Evolutionary conservation across 1,140 invertebrate genomes (phyloP).

Genomic region (Drosophila willistoni): DNA sequence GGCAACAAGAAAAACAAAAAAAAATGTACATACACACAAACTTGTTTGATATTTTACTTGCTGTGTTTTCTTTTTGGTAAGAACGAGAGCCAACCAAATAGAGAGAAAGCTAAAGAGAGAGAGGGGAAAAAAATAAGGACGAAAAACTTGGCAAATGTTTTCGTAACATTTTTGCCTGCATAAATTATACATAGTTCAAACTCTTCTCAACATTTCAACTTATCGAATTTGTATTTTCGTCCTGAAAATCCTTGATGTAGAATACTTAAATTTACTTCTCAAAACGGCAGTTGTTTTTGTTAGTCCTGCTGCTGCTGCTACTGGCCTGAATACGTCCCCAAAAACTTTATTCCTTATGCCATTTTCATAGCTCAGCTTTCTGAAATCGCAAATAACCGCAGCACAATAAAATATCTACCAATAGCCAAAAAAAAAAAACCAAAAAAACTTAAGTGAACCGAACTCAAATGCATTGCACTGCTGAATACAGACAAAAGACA

Average conservation of each 20-base stretch:
- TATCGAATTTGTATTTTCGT: constrained; percentile 6
- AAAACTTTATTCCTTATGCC: constrained; percentile 25
- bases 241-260: constrained; percentile 5
- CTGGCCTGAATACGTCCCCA: background rate
- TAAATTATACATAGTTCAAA: constrained; percentile 13
- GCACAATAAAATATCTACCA: constrained; percentile 76
- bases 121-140: background rate
- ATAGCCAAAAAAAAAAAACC: constrained; percentile 27
- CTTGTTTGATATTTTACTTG: constrained; percentile 77
- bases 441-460: constrained; percentile 21
- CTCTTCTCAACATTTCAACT: constrained; percentile 11
- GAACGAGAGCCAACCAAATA: constrained; percentile 1
- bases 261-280: constrained; percentile 7
- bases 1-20: constrained; percentile 43
- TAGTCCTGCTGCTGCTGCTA: background rate
- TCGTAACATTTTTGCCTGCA: constrained; percentile 13
- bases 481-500: constrained; percentile 68
- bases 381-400: constrained; percentile 56
- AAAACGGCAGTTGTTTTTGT: background rate
- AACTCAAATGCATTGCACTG: constrained; percentile 63
- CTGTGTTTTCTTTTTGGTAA: constrained; percentile 9
- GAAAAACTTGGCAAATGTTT: constrained; percentile 8
- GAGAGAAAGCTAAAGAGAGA: background rate
- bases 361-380: constrained; percentile 20
- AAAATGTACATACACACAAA: constrained; percentile 30